Evolutionary conservation across 2,113 vertebrate genomes (phyloP).

Genomic region (Pseudorasbora parva): DNA sequence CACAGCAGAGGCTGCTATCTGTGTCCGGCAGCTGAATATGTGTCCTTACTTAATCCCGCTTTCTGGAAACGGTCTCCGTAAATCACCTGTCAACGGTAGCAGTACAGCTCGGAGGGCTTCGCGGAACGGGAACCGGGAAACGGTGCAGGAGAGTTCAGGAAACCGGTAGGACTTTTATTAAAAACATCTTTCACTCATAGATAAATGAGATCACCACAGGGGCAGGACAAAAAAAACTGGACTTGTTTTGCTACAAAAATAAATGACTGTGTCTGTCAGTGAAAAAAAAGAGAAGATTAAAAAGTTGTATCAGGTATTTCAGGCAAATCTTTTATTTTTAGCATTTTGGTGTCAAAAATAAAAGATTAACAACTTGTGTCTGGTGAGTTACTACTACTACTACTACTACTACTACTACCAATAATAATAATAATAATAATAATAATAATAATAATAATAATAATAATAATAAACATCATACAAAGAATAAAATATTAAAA

Average conservation of each 20-base stretch:
- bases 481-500: constrained; percentile 1
- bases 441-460: too few species aligned
- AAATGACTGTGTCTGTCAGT: neutral
- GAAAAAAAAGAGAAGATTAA: neutral
- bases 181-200: constrained; percentile 6
- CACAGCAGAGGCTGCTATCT: constrained; percentile 43
- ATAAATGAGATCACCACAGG: constrained; percentile 20
- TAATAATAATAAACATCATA: too few species aligned
- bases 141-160: neutral
- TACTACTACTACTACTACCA: too few species aligned
- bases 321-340: neutral
- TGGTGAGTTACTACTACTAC: too few species aligned
- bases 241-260: constrained; percentile 16
- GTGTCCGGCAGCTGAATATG: constrained; percentile 44
- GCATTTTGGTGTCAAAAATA: too few species aligned
- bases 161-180: neutral
- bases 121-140: neutral
- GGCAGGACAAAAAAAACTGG: neutral
- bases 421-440: too few species aligned
- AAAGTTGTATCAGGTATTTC: neutral
- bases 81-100: constrained; percentile 37
- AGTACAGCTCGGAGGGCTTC: constrained; percentile 5
- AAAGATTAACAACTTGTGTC: too few species aligned
- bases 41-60: constrained; percentile 46
- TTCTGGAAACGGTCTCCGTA: constrained; percentile 41